phyloP scores from a whole-genome alignment of 2,113 vertebrate species.

The Fulica atra region DNA sequence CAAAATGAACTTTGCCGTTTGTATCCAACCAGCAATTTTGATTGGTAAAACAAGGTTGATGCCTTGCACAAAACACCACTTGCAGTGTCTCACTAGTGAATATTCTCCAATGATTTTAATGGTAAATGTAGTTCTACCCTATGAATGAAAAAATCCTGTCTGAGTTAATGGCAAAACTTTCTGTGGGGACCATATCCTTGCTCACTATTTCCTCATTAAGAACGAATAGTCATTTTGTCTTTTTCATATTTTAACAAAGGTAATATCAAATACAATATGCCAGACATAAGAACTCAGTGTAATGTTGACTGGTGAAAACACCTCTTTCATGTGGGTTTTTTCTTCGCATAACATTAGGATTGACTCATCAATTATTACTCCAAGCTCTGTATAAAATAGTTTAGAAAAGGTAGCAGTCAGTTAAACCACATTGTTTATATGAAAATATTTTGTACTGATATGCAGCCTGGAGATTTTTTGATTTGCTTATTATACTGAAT shows the following conservation, averaged over 20 bases:
- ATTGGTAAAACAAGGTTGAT: neutral
- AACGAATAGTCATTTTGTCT: neutral
- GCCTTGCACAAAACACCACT: neutral
- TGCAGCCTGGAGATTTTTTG: neutral
- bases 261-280: neutral
- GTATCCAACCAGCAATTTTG: neutral
- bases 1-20: neutral
- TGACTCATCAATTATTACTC: neutral
- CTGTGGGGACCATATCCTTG: neutral
- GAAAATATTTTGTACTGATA: neutral
- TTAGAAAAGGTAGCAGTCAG: fast-evolving
- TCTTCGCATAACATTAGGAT: neutral
- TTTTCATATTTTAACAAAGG: neutral
- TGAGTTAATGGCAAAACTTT: neutral
- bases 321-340: fast-evolving
- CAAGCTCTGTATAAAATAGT: neutral
- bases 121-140: neutral
- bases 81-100: neutral
- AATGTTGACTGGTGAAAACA: neutral
- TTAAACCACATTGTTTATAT: no score
- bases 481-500: neutral
- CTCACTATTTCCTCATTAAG: neutral
- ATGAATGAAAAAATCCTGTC: neutral
- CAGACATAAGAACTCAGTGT: neutral
- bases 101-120: neutral